Conservation (phyloP, 2,888 invertebrate genomes). For the Acronicta psi region DNA sequence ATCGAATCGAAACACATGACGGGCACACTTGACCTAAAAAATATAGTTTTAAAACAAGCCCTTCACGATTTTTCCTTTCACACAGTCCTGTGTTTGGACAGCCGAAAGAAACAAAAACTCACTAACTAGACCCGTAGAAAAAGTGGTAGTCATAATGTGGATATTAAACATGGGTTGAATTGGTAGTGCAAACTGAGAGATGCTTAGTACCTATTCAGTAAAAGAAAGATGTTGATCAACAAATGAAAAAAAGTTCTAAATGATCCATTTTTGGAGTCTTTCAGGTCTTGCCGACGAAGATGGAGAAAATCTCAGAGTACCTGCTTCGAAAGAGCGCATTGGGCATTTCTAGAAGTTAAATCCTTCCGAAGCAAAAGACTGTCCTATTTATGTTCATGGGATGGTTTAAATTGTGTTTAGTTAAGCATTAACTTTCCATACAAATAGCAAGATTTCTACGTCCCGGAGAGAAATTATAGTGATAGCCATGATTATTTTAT, state of each 20-base stretch:
- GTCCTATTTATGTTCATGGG: background rate
- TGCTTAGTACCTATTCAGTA: conserved; percentile 69
- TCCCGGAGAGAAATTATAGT: conserved; percentile 64
- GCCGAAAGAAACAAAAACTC: conserved; percentile 67
- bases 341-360: background rate
- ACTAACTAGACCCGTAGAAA: conserved; percentile 65
- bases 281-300: conserved; percentile 32
- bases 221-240: conserved; percentile 60
- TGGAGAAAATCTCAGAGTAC: conserved; percentile 13
- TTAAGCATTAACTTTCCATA: conserved; percentile 28
- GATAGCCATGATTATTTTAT: conserved; percentile 65
- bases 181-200: conserved; percentile 69
- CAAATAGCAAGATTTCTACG: conserved; percentile 55
- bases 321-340: background rate
- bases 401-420: conserved; percentile 6
- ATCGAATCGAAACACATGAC: conserved; percentile 37
- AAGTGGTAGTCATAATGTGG: conserved; percentile 66
- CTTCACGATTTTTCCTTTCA: conserved; percentile 71
- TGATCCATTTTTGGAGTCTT: conserved; percentile 54
- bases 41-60: conserved; percentile 58
- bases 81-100: conserved; percentile 69
- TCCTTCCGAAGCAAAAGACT: background rate
- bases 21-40: conserved; percentile 64
- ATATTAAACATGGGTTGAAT: conserved; percentile 69
- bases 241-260: conserved; percentile 60